Conservation (phyloP, 1,140 invertebrate genomes). For the Steinernema feltiae region DNA sequence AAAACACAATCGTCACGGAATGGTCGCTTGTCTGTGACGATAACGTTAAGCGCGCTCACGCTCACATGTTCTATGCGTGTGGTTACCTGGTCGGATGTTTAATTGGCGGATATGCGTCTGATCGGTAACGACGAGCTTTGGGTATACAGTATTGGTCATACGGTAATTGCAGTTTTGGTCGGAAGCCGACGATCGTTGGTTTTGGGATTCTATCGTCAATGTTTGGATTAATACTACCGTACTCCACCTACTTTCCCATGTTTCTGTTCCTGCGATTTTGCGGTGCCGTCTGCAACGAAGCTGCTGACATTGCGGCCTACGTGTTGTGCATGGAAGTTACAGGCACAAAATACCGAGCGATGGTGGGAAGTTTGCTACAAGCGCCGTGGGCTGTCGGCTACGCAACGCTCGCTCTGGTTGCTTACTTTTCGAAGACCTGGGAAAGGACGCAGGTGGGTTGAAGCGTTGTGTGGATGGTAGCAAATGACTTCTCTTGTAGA, state of each 20-base stretch:
- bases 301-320: conserved; percentile 56
- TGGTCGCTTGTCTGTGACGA: conserved; percentile 56
- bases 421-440: conserved; percentile 55
- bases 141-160: conserved; percentile 4
- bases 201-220: conserved; percentile 55
- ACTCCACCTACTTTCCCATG: conserved; percentile 56
- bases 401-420: conserved; percentile 50
- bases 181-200: conserved; percentile 53
- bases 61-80: conserved; percentile 55
- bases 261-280: conserved; percentile 55
- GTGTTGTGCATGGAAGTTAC: conserved; percentile 58
- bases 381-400: conserved; percentile 57
- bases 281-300: conserved; percentile 57
- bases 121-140: conserved; percentile 34
- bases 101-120: conserved; percentile 52
- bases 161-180: conserved; percentile 36
- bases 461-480: neutral
- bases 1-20: conserved; percentile 56
- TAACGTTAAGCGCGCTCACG: conserved; percentile 56
- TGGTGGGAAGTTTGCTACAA: conserved; percentile 54
- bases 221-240: conserved; percentile 53
- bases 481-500: conserved; percentile 29
- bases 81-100: conserved; percentile 55
- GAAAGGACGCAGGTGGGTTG: conserved; percentile 46
- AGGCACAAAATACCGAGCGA: conserved; percentile 52